Conservation (phyloP, 37 sponge, comb jelly and placozoan genomes). For the Amphimedon queenslandica region DNA sequence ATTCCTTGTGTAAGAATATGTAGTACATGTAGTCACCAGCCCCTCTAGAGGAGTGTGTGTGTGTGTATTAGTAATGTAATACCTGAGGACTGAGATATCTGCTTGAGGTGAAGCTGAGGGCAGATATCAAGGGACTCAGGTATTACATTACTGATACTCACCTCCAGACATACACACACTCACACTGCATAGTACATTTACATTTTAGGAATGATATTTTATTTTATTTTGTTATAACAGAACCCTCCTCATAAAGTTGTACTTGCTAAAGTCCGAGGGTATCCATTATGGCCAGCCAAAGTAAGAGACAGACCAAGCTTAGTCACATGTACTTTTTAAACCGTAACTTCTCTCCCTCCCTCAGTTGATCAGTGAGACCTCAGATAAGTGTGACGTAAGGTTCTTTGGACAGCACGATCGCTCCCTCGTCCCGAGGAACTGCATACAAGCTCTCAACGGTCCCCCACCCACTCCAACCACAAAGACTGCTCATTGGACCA, state of each 20-base stretch:
- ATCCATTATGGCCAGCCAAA: constrained; percentile 96
- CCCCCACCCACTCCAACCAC: constrained; percentile 61
- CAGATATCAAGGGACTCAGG: too few species aligned
- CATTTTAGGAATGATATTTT: neutral
- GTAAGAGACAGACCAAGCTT: constrained; percentile 10
- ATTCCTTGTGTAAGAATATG: constrained; percentile 74
- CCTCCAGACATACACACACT: too few species aligned
- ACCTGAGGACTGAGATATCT: too few species aligned
- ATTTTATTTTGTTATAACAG: constrained; percentile 10
- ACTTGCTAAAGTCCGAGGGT: constrained; percentile 88
- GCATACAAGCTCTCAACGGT: constrained; percentile 51
- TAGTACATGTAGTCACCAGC: too few species aligned
- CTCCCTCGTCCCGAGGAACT: constrained; percentile 48
- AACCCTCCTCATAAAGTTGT: constrained; percentile 77
- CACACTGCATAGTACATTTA: neutral
- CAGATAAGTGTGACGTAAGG: constrained; percentile 87
- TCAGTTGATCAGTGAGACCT: constrained; percentile 72
- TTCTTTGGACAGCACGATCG: constrained; percentile 95
- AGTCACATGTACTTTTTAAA: neutral
- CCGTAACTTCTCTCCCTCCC: neutral
- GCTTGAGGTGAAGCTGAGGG: too few species aligned
- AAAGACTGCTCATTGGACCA: constrained; percentile 74
- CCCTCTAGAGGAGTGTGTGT: too few species aligned
- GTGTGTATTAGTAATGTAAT: too few species aligned
- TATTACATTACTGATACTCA: too few species aligned